These are phyloP conservation scores for Pyrocephalus nanus DNA, from an alignment of 2,797 vertebrate genomes.

Conservation along the genomic window DNA sequence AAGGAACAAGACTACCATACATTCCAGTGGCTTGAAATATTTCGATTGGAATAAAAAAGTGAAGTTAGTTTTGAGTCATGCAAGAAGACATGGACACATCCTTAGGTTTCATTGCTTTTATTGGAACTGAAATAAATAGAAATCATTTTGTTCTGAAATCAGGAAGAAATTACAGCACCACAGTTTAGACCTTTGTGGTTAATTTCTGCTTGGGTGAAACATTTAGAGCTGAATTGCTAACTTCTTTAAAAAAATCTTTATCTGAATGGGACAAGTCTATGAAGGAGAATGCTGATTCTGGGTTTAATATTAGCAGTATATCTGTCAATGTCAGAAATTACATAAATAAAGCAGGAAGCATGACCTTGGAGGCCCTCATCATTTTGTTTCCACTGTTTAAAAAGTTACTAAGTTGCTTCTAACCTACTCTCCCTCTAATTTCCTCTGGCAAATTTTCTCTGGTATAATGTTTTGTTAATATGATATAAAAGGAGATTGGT, in stretches of 20 bases:
- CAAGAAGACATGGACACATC: neutral
- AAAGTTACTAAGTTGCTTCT: neutral
- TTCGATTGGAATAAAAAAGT: neutral
- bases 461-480: neutral
- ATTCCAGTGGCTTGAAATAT: conserved; percentile 61
- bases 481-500: neutral
- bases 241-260: neutral
- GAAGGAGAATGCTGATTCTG: neutral
- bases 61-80: neutral
- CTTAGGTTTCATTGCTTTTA: neutral
- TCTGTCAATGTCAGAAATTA: neutral
- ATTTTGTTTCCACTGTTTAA: neutral
- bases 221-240: neutral
- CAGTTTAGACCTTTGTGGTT: neutral
- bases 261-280: neutral
- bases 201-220: neutral
- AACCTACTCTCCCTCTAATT: neutral
- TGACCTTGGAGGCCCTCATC: neutral
- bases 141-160: neutral
- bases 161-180: neutral
- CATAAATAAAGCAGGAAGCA: neutral
- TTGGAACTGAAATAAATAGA: neutral
- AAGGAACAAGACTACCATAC: conserved; percentile 37
- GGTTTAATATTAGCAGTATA: neutral
- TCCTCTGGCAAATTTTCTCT: neutral